Percentiles rank a stretch among this genome's conserved stretches.
These are phyloP conservation scores for Eulemur mongoz DNA, from an alignment of 2,797 vertebrate species.

Conservation along the genomic window DNA sequence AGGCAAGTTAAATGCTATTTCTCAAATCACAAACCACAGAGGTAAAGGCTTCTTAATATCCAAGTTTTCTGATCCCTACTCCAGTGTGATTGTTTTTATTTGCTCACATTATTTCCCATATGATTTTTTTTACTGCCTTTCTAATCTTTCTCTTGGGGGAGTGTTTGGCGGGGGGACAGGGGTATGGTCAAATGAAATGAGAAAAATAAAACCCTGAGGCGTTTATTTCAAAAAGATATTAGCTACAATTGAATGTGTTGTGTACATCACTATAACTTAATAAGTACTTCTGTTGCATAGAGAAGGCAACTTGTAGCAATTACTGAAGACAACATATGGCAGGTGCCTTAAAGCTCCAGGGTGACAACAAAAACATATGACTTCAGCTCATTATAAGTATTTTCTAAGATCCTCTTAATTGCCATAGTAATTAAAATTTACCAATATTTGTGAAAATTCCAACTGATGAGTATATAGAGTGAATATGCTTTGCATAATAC, in stretches of 20 bases:
- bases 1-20: conserved; percentile 5
- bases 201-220: conserved; percentile 37
- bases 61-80: background rate
- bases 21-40: background rate
- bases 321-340: conserved; percentile 81
- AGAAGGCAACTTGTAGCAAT: conserved; percentile 70
- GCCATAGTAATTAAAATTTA: conserved; percentile 78
- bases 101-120: background rate
- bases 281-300: conserved; percentile 54
- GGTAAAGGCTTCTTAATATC: background rate
- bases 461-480: background rate
- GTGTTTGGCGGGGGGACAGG: background rate
- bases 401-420: conserved; percentile 77
- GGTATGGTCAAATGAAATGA: conserved; percentile 15
- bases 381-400: conserved; percentile 75
- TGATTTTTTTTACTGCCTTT: background rate
- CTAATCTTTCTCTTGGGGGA: background rate
- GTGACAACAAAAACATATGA: conserved; percentile 75
- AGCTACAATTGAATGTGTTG: conserved; percentile 33
- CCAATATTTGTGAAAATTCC: conserved; percentile 67
- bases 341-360: conserved; percentile 76
- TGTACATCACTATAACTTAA: conserved; percentile 49
- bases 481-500: background rate
- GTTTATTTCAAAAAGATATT: conserved; percentile 39
- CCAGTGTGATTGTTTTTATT: background rate